phyloP scores from a whole-genome alignment of 1,140 invertebrate species.

The Tetranychus cinnabarinus region DNA sequence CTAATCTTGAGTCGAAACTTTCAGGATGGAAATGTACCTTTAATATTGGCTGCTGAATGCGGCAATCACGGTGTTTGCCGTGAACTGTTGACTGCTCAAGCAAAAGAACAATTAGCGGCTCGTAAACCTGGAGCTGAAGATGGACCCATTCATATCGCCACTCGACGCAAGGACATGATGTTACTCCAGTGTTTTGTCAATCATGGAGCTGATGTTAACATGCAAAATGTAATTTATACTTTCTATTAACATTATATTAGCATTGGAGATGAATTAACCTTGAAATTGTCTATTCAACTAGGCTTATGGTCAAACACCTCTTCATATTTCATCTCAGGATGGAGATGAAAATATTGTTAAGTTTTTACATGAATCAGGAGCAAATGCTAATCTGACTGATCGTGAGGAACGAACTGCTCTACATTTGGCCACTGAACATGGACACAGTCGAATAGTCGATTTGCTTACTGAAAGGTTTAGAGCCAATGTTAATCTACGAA shows the following conservation, averaged over 20 bases:
- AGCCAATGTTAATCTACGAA: slow-evolving; percentile 74
- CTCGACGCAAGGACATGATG: slow-evolving; percentile 62
- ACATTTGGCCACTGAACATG: slow-evolving; percentile 88
- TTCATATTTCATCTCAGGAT: slow-evolving; percentile 83
- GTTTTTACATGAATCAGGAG: slow-evolving; percentile 77
- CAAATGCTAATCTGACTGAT: slow-evolving; percentile 76
- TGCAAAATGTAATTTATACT: slow-evolving; percentile 41
- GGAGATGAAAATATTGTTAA: slow-evolving; percentile 82
- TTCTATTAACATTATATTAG: too few species aligned
- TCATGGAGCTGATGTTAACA: slow-evolving; percentile 66
- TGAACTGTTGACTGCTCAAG: slow-evolving; percentile 48
- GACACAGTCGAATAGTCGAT: slow-evolving; percentile 83
- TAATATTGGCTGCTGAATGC: slow-evolving; percentile 70
- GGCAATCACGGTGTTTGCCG: slow-evolving; percentile 77
- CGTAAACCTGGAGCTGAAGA: slow-evolving; percentile 30
- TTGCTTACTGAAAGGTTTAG: slow-evolving; percentile 91
- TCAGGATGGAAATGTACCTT: slow-evolving; percentile 69
- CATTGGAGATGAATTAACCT: background rate
- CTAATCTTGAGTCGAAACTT: slow-evolving; percentile 5
- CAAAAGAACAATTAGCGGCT: slow-evolving; percentile 31
- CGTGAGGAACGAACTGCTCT: slow-evolving; percentile 74
- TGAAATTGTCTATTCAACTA: slow-evolving; percentile 16
- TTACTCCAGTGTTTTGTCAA: slow-evolving; percentile 74
- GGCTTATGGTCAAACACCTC: slow-evolving; percentile 67
- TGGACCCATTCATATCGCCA: slow-evolving; percentile 70